Base-by-base conservation (phyloP, 1,140 invertebrate species). In the Oscheius sp. region DNA sequence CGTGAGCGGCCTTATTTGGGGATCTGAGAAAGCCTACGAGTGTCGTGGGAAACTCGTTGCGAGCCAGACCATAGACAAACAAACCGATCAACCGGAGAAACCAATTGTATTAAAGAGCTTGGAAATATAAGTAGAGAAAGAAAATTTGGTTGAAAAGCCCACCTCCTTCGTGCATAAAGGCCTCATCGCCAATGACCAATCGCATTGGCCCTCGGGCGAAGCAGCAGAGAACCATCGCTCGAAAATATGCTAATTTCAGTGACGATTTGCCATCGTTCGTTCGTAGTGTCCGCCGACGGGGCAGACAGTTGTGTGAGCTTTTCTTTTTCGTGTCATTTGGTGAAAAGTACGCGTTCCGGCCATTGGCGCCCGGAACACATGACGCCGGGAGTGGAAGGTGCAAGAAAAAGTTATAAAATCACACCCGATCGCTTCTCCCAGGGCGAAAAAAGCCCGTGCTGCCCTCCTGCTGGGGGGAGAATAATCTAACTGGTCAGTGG, bases 41-140 rank as follows among this genome's bases (percentile, higher is more conserved):
- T 55, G 49, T 15, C 49, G 49, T 55, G 49, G 49, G 49, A 55
- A 55, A 55, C 15, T 26, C 49, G 7, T 55, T 55, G 15, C 49
- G 49, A 26, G 49, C 49, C 49, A 55, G 49, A 55, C n/a, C 15
- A 55, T 55, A 26, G 49, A 26, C 28, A 55, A 55, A 55, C 49
- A 55, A 26, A 20, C 28, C 49, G 15, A 55, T n/a, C n/a, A n/a
- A n/a, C n/a, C n/a, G n/a, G n/a, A n/a, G n/a, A n/a, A n/a, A n/a
- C n/a, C n/a, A n/a, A n/a, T n/a, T n/a, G n/a, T n/a, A n/a, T n/a
- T n/a, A n/a, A n/a, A n/a, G n/a, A n/a, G n/a, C n/a, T n/a, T 10
- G 38, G n/a, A 10, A 15, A 26, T 13, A 55, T 55, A 55, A 55
- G 49, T 15, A 7, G 28, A 55, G 7, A 23, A 23, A 23, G 49